Evolutionary conservation across 2,113 vertebrate genomes (phyloP).

Genomic region (Girardinichthys multiradiatus): DNA sequence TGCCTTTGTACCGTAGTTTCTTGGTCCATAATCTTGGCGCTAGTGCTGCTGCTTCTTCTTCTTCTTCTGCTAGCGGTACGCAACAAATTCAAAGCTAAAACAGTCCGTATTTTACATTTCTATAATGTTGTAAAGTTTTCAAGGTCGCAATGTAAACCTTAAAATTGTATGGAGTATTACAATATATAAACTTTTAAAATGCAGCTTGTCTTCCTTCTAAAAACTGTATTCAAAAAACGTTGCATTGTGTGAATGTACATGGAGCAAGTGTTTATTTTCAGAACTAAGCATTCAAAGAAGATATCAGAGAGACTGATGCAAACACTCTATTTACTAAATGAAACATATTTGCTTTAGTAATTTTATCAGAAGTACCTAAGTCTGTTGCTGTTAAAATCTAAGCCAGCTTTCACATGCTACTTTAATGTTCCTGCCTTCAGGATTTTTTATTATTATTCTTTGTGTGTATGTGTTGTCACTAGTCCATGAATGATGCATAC

Average conservation of each 20-base stretch:
- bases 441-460: background rate
- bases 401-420: constrained; percentile 1
- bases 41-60: too few species aligned
- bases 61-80: too few species aligned
- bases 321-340: background rate
- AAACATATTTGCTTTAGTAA: background rate
- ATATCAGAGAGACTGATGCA: constrained; percentile 16
- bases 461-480: constrained; percentile 4
- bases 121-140: background rate
- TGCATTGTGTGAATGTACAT: constrained; percentile 7
- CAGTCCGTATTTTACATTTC: background rate
- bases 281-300: background rate
- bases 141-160: background rate
- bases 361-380: background rate
- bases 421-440: constrained; percentile 5
- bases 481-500: constrained; percentile 55
- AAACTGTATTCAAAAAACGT: constrained; percentile 14
- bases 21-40: too few species aligned
- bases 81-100: background rate
- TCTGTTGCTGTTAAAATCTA: background rate
- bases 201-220: constrained; percentile 2
- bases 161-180: too few species aligned
- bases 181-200: background rate
- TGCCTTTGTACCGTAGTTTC: too few species aligned
- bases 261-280: background rate